A percentile compares a stretch with the other conserved stretches of the same genome.
Conservation (phyloP, 2,797 vertebrate species). For the Acrossocheilus wenchowensis region DNA sequence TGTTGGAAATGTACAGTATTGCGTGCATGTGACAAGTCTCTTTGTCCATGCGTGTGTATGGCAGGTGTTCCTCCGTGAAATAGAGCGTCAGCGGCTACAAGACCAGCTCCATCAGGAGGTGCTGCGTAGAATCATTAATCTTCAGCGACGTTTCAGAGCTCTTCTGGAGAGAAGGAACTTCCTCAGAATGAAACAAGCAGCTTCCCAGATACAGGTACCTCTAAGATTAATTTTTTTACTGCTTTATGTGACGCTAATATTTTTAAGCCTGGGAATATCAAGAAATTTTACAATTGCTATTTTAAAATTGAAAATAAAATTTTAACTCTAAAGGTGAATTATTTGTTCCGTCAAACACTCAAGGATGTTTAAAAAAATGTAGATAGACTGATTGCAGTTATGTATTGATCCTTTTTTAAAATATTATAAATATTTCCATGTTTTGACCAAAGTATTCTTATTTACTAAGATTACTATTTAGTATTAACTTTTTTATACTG, state of each 20-base stretch:
- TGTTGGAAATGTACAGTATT: slow-evolving; percentile 16
- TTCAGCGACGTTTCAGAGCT: slow-evolving; percentile 89
- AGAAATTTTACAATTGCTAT: too few relatives aligned
- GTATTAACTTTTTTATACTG: background rate
- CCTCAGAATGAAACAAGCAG: slow-evolving; percentile 83
- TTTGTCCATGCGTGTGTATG: slow-evolving; percentile 6
- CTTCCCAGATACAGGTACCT: slow-evolving; percentile 86
- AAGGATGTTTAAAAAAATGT: background rate
- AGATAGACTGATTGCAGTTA: background rate
- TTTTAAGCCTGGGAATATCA: background rate
- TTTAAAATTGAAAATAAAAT: background rate
- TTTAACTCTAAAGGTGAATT: background rate
- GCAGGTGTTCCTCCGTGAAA: slow-evolving; percentile 94
- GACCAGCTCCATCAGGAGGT: slow-evolving; percentile 91
- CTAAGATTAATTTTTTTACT: background rate
- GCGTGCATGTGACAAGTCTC: slow-evolving; percentile 14
- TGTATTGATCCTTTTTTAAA: background rate
- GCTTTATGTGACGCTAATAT: background rate
- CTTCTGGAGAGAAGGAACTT: slow-evolving; percentile 87
- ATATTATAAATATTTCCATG: background rate
- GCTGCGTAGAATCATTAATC: slow-evolving; percentile 82
- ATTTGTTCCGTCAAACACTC: background rate
- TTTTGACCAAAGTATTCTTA: background rate
- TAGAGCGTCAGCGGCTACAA: slow-evolving; percentile 88
- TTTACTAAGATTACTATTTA: background rate